Percentiles rank a stretch among this genome's conserved stretches.
Evolutionary conservation across 2,888 invertebrate species (phyloP).

Genomic region (Cotesia congregata): DNA sequence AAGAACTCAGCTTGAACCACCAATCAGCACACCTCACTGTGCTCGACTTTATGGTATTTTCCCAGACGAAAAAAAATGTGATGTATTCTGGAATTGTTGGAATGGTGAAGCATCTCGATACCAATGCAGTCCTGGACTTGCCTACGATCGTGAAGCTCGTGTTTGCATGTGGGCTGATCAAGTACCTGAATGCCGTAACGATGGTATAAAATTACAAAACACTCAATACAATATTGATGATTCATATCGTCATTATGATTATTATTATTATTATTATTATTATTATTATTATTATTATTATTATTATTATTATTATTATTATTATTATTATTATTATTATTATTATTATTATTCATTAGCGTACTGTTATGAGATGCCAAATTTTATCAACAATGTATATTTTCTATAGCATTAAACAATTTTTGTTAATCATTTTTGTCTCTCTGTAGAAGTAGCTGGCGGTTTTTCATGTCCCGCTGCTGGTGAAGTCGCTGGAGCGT

Average conservation of each 20-base stretch:
- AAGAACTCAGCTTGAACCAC: conserved; percentile 87
- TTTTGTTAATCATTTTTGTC: not conserved
- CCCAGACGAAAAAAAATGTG: conserved; percentile 88
- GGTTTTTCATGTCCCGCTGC: conserved; percentile 89
- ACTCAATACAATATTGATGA: too few species aligned
- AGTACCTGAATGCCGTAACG: conserved; percentile 91
- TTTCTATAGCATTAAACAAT: too few species aligned
- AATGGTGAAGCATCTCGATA: conserved; percentile 94
- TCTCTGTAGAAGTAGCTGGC: conserved; percentile 85
- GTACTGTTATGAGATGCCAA: not conserved
- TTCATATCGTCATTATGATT: too few species aligned
- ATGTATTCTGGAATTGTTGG: conserved; percentile 98
- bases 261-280: not conserved
- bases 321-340: conserved; percentile 5
- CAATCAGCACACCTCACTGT: conserved; percentile 88
- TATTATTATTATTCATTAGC: not conserved
- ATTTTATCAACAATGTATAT: too few species aligned
- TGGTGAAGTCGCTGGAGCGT: conserved; percentile 83
- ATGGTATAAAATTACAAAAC: conserved; percentile 74
- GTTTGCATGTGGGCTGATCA: conserved; percentile 98
- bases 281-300: not conserved
- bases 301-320: not conserved
- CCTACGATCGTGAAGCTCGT: conserved; percentile 92
- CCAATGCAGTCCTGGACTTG: conserved; percentile 94
- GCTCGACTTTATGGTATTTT: conserved; percentile 92